Conservation (phyloP, 2,888 invertebrate genomes). For the Protula sp. region DNA sequence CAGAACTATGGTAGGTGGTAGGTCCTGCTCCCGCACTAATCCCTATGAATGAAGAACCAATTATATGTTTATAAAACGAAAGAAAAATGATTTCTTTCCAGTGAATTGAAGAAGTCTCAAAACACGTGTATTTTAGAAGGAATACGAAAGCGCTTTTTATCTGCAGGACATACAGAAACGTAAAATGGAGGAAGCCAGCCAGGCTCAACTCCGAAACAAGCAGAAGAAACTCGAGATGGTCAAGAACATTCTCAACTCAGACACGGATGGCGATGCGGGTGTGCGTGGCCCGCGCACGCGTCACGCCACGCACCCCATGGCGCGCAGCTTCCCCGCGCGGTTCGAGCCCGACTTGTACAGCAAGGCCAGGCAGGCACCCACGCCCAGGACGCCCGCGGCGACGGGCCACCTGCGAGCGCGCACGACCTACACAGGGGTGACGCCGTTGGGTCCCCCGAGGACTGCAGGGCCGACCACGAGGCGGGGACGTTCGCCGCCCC, state of each 20-base stretch:
- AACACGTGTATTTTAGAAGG: no score
- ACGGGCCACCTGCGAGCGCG: not conserved
- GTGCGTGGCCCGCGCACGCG: no score
- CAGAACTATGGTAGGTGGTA: no score
- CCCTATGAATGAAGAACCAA: no score
- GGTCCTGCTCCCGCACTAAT: no score
- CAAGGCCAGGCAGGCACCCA: not conserved
- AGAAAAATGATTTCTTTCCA: no score
- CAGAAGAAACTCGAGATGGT: conserved; percentile 45
- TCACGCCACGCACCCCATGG: not conserved
- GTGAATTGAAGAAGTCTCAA: no score
- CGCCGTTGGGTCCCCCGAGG: not conserved
- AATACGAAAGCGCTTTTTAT: no score
- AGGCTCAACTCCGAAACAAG: conserved; percentile 34
- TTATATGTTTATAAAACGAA: no score
- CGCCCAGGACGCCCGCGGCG: not conserved
- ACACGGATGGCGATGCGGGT: not conserved
- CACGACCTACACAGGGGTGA: not conserved
- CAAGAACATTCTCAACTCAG: conserved; percentile 40
- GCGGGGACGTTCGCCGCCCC: conserved; percentile 20
- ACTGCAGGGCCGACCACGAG: not conserved
- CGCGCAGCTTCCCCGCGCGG: conserved; percentile 22
- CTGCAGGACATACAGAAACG: conserved; percentile 40
- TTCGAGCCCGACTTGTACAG: conserved; percentile 38
- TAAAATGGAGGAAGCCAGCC: conserved; percentile 37